phyloP scores from a whole-genome alignment of 2,888 invertebrate species.

The Metallyticus violacea region DNA sequence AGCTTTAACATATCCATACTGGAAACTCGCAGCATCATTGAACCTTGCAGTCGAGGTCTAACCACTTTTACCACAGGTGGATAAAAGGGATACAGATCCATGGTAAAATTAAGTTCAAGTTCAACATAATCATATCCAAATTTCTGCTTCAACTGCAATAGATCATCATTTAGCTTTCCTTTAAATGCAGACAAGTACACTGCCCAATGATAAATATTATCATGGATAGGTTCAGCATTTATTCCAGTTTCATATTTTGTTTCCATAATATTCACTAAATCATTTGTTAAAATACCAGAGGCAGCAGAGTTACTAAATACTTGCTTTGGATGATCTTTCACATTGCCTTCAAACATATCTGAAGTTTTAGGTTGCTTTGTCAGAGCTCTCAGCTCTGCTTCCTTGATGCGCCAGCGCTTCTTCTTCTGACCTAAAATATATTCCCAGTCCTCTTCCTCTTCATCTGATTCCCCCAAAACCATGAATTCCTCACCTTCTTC shows the following conservation, averaged over 20 bases:
- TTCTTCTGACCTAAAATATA: slow-evolving; percentile 30
- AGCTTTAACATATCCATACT: slow-evolving; percentile 43
- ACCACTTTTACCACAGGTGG: slow-evolving; percentile 44
- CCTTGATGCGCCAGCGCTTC: slow-evolving; percentile 34
- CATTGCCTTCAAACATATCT: slow-evolving; percentile 31
- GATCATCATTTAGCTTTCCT: slow-evolving; percentile 39
- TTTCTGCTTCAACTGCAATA: slow-evolving; percentile 37
- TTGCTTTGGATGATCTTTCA: slow-evolving; percentile 37
- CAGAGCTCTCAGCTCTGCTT: slow-evolving; percentile 32
- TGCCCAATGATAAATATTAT: slow-evolving; percentile 44
- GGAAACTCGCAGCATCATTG: slow-evolving; percentile 34
- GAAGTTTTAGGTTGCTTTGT: slow-evolving; percentile 33
- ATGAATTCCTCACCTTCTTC: slow-evolving; percentile 27
- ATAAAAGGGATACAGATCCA: slow-evolving; percentile 46
- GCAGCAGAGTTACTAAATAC: slow-evolving; percentile 44
- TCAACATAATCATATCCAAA: slow-evolving; percentile 44
- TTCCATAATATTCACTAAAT: slow-evolving; percentile 43
- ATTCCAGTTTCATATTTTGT: slow-evolving; percentile 39
- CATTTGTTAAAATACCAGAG: slow-evolving; percentile 45
- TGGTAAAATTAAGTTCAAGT: slow-evolving; percentile 44
- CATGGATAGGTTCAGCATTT: slow-evolving; percentile 43
- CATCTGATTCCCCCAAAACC: slow-evolving; percentile 25
- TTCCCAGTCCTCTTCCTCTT: slow-evolving; percentile 31
- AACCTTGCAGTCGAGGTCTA: slow-evolving; percentile 42
- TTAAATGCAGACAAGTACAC: slow-evolving; percentile 42